Evolutionary conservation across 2,113 vertebrate genomes (phyloP), one percentile per base, ranked within the genome.

Genomic region (Petrocephalus zakoni): DNA sequence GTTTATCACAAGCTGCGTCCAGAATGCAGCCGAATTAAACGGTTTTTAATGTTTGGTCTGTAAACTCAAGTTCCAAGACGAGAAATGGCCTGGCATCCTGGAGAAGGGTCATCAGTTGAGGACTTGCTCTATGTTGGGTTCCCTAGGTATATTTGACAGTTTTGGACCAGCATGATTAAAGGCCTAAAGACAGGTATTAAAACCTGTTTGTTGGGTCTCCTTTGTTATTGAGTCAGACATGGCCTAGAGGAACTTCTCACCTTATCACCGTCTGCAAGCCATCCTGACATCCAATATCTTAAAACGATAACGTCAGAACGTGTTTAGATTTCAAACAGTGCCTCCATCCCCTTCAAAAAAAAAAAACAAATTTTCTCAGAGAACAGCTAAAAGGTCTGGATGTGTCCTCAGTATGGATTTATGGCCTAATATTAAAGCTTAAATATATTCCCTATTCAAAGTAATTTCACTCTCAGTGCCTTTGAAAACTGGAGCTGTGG

Each of bases 221-320:
- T 92, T 93, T 94, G 92, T 93, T 93, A 94, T 93, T 94, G 92
- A 94, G 94, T 94, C 93, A 94, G 91, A 92, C 92, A 93, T 91
- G 92, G 91, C 94, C 93, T 90, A 81, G 91, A 94, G 94, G 93
- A 94, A 94, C 92, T 92, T 93, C 93, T 91, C 93, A 93, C 94
- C 95, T 95, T 95, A 95, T 95, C 95, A 94, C 92, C 92, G 92
- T 88, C 89, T 93, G 93, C 95, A 95, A 94, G 93, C 94, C 91
- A 92, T 93, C 93, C 94, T 92, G 92, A 92, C 93, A 93, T 94
- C 93, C 94, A 94, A 94, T 93, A 84, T 84, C 51, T 88, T 83
- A 84, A 61, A 84, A 22, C 49, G 42, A 61, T 82, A 58, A 88
- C 53, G 52, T 49, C 53, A 55, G 47, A 56, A 84, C 37, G 53